phyloP scores from a whole-genome alignment of 2,888 invertebrate genomes.

The Pristionchus entomophagus region DNA sequence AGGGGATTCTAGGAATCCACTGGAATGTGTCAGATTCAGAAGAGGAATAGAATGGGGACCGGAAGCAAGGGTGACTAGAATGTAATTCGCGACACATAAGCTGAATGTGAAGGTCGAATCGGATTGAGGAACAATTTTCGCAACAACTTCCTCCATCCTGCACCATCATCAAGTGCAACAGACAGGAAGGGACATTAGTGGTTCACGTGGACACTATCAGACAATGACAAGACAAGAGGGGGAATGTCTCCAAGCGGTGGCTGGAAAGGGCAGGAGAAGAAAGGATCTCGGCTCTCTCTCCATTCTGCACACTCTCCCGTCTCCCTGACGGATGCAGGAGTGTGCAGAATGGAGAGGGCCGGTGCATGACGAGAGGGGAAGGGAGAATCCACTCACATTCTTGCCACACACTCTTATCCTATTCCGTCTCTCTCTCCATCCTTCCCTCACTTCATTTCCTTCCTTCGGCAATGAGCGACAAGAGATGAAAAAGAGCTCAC shows the following conservation, averaged over 20 bases:
- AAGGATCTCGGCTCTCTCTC: not conserved
- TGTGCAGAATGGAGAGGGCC: not conserved
- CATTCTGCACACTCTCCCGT: not conserved
- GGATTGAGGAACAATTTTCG: not conserved
- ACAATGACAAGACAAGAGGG: too few relatives aligned
- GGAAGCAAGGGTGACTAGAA: conserved; percentile 13
- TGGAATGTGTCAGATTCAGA: not conserved
- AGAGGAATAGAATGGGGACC: not conserved
- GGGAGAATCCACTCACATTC: conserved; percentile 27
- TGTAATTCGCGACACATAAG: not conserved
- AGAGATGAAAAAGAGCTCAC: not conserved
- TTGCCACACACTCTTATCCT: conserved; percentile 17
- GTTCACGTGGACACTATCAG: not conserved
- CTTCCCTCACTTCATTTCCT: conserved; percentile 32
- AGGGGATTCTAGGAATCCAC: not conserved
- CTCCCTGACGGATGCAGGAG: not conserved
- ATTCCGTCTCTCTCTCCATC: not conserved
- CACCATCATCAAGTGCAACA: not conserved
- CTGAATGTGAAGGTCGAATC: conserved; percentile 10
- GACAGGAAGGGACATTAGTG: not conserved
- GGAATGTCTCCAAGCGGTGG: too few relatives aligned
- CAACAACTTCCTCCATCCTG: not conserved
- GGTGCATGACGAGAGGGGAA: not conserved
- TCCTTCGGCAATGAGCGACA: not conserved
- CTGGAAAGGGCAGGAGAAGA: too few relatives aligned